Evolutionary conservation across 2,797 vertebrate species (phyloP), one percentile per base, ranked within the genome.

Genomic region (Crocodylus rhombifer): DNA sequence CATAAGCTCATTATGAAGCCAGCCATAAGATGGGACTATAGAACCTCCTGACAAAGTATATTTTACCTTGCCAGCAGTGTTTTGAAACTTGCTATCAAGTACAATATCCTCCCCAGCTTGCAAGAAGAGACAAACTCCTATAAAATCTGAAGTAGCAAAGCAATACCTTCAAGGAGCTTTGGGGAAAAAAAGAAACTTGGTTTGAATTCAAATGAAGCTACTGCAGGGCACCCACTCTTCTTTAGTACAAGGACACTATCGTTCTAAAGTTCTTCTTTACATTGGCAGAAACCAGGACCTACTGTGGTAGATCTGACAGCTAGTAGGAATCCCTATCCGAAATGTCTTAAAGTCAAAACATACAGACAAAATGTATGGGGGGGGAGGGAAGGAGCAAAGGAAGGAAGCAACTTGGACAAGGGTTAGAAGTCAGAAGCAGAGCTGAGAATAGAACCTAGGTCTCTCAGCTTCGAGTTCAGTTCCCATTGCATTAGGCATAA

Each of bases 361-460:
- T 51, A 51, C 28, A 84, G 36, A 65, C 14, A 76, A 21, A 14
- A 61, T 81, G 87, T 77, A 85, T 51, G 87, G 75, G 56, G 91
- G 51, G 51, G 21, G 7, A 11, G 5, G 64, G 90, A 55, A 84
- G 84, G 23, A 84, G 74, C 1, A 91, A 86, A 92, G 58, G 85
- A 94, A 94, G 58, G 21, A 2, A 84, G 82, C 76, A 57, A 61
- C 69, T 87, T 3, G 55, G 88, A 89, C 64, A 84, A 2, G 23
- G 1, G 51, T 60, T 62, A 92, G 26, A 93, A 42, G 42, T 51
- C 20, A 73, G 74, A 91, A 30, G 56, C 90, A 89, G 91, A 92
- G 61, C 67, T 85, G 84, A 77, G 92, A 94, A 80, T 75, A 90
- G 87, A 80, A 86, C n/a, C 51, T 62, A 42, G 36, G 67, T 90